Base-by-base conservation (phyloP, 2,797 vertebrate genomes). In the Garrulus glandarius region DNA sequence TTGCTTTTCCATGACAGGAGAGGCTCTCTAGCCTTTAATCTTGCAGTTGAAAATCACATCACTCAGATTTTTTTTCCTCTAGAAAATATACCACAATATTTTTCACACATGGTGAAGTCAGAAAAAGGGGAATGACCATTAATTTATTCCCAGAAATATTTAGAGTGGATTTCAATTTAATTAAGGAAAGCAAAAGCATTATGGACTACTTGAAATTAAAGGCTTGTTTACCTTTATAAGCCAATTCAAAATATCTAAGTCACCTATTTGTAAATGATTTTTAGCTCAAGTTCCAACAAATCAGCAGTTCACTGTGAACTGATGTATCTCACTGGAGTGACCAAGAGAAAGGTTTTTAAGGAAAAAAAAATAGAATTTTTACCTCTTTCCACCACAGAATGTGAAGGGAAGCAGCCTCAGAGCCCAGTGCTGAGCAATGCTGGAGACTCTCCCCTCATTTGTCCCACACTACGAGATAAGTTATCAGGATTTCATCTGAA, bases 51-150 rank as follows among this genome's bases (percentile, higher is more conserved):
- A 6, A 36, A 23, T 21, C 49, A 15, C 21, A 11, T 23, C 9
- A 2, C 15, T 46, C 13, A 29, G 49, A 6, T 11, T 60, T 59
- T 22, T 61, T 61, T 32, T 11, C 30, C 46, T 65, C 36, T 20
- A 64, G 55, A 41, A 77, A 59, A 64, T 3, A 64, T 3, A 5
- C 6, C 43, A 44, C 46, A 23, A 1, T 27, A 6, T 34, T 74
- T 77, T 55, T 26, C 52, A 15, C 15, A 21, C 5, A 2, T 2
- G 1, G 18, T 1, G 2, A 74, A 64, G 13, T 2, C 36, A 56
- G 27, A 11, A 55, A 46, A n/a, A 29, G 7, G 10, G 17, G 9
- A 89, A 55, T 6, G 4, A 41, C 14, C 41, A 56, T 24, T 41
- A 7, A 65, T 57, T 70, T 39, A 39, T 18, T 57, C 21, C 50